Percentiles rank a stretch among this genome's conserved stretches.
Evolutionary conservation across 64 coral and sea anemone species (phyloP).

Genomic region (Actinia equina): DNA sequence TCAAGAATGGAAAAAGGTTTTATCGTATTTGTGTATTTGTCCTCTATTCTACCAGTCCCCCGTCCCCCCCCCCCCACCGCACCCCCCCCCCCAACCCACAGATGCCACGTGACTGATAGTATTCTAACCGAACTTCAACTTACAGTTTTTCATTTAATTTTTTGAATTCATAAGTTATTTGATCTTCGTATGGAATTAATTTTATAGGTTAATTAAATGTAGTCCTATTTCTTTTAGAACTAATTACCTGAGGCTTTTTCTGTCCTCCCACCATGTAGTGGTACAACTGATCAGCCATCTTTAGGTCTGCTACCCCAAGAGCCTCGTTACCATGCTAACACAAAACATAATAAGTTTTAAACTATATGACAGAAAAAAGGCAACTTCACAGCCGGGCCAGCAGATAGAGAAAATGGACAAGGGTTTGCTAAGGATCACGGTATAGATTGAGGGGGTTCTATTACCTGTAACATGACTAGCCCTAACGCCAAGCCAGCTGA

Average conservation of each 20-base stretch:
- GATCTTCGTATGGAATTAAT: not conserved
- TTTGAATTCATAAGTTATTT: not conserved
- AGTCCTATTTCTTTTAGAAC: not conserved
- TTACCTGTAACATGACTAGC: conserved; percentile 95
- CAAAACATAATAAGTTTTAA: not conserved
- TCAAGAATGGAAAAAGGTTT: too few species aligned
- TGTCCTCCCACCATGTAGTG: conserved; percentile 99
- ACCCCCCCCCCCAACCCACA: too few species aligned
- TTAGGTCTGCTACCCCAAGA: conserved; percentile 69
- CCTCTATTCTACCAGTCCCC: too few species aligned
- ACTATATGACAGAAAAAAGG: not conserved
- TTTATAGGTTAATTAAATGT: not conserved
- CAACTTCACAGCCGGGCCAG: conserved; percentile 41
- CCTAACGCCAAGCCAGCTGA: conserved; percentile 90
- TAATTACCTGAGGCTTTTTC: conserved; percentile 87
- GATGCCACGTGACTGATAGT: too few species aligned
- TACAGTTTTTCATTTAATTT: too few species aligned
- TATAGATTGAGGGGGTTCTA: not conserved
- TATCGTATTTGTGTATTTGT: too few species aligned
- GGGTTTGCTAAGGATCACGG: not conserved
- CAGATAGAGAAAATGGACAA: conserved; percentile 17
- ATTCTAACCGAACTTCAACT: too few species aligned
- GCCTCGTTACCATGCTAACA: conserved; percentile 76
- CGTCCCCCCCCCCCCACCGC: too few species aligned
- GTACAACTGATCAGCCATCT: conserved; percentile 95